Percentiles rank a stretch among this genome's conserved stretches.
Conservation (phyloP, 2,113 vertebrate species). For the Halcyon senegalensis region DNA sequence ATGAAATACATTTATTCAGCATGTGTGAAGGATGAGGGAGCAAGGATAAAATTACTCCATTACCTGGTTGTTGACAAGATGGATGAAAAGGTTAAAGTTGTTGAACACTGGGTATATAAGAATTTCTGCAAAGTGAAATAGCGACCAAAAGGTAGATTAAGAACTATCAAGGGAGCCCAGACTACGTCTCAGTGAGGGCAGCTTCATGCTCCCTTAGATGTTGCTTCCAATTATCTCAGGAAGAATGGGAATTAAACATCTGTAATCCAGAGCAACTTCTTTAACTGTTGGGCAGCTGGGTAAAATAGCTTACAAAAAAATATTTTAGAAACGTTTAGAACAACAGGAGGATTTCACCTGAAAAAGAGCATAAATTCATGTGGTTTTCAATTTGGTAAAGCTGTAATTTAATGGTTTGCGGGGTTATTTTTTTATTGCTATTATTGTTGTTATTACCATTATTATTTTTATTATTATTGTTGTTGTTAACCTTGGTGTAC, state of each 20-base stretch:
- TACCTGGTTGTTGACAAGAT: conserved; percentile 41
- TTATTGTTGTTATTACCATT: not conserved
- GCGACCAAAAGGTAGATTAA: not conserved
- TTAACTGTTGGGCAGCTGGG: not conserved
- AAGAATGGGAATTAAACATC: not conserved
- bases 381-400: not conserved
- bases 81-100: not conserved
- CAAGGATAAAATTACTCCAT: conserved; percentile 21
- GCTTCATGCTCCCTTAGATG: not conserved
- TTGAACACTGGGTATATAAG: not conserved
- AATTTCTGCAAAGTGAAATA: not conserved
- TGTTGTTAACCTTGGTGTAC: not conserved
- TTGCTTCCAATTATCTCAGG: not conserved
- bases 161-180: not conserved
- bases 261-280: not conserved
- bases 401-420: not conserved
- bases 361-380: not conserved
- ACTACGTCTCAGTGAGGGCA: not conserved
- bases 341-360: not conserved
- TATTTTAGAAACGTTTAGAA: not conserved
- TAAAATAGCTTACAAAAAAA: not conserved
- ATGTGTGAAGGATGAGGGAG: not conserved
- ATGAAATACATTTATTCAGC: not conserved
- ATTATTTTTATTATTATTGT: not conserved
- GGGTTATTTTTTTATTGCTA: not conserved